Evolutionary conservation across 1,140 invertebrate genomes (phyloP).

Genomic region (Aphis craccivora): DNA sequence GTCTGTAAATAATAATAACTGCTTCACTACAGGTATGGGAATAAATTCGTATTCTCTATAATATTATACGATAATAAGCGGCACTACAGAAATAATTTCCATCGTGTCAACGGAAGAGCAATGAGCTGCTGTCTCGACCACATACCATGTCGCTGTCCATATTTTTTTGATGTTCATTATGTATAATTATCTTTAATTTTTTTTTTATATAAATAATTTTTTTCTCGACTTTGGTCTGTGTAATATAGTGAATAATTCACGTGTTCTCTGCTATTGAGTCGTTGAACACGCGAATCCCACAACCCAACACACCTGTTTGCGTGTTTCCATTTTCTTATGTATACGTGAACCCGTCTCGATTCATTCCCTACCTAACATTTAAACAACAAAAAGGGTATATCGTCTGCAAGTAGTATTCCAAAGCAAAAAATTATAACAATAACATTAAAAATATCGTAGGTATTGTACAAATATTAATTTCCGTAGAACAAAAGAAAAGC

Average conservation of each 20-base stretch:
- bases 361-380: not conserved
- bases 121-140: not conserved
- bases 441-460: not conserved
- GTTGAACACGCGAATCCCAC: constrained; percentile 21
- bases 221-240: not conserved
- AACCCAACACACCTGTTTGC: constrained; percentile 29
- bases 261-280: not conserved
- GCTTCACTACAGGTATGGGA: not conserved
- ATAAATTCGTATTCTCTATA: not conserved
- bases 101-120: not conserved
- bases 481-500: not conserved
- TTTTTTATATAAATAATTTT: not conserved
- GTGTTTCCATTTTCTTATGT: constrained; percentile 25
- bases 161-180: constrained; percentile 16
- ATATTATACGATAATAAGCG: not conserved
- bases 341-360: not conserved
- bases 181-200: constrained; percentile 31
- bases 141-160: not conserved
- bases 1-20: not conserved
- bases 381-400: not conserved
- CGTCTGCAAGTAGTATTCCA: not conserved
- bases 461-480: not conserved
- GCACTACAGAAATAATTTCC: not conserved
- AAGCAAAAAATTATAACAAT: too few species aligned
- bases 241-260: constrained; percentile 28